Base-by-base conservation (phyloP, 2,113 vertebrate genomes). In the Nycticebus coucang region DNA sequence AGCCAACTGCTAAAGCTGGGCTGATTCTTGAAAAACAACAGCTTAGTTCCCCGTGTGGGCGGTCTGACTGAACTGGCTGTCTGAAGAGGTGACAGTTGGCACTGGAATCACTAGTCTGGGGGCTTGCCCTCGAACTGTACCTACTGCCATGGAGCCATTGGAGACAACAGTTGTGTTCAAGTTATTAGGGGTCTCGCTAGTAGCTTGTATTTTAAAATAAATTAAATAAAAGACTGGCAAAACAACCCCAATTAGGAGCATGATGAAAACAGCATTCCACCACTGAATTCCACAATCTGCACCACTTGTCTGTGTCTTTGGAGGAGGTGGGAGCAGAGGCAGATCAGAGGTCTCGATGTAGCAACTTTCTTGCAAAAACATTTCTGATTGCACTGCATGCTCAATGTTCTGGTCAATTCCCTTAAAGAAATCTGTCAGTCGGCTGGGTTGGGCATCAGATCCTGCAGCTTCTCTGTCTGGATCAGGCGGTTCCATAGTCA, bases 221-320 rank as follows among this genome's bases (percentile, higher is more conserved):
- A 99, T 99, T 0, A 99, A 98, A 93, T 99, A 99, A 98, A 99
- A 99, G 37, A 99, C 98, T 0, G 99, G 99, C 93, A 99, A 92
- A 69, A 99, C 98, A 13, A 99, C 98, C 41, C 99, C 99, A 77
- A 99, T 98, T 6, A 99, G 98, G 41, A 99, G 98, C 99, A 99
- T 99, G 74, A 99, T 98, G 7, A 99, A 97, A 18, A 99, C 99
- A 0, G 99, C 99, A 6, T 99, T 99, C 99, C 99, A 99, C 99
- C 99, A 99, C 94, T 98, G 99, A 96, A 99, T 99, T 1, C 99
- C 99, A 83, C 99, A 99, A 98, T 99, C 99, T 0, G 99, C 99
- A 0, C 99, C 99, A 0, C 98, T 97, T 60, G 11, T 2, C 0
- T 11, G 24, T 21, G 97, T 24, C 91, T 55, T 91, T 4, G 85